Evolutionary conservation across 2,888 invertebrate species (phyloP).

Genomic region (Caradrina clavipalpis): DNA sequence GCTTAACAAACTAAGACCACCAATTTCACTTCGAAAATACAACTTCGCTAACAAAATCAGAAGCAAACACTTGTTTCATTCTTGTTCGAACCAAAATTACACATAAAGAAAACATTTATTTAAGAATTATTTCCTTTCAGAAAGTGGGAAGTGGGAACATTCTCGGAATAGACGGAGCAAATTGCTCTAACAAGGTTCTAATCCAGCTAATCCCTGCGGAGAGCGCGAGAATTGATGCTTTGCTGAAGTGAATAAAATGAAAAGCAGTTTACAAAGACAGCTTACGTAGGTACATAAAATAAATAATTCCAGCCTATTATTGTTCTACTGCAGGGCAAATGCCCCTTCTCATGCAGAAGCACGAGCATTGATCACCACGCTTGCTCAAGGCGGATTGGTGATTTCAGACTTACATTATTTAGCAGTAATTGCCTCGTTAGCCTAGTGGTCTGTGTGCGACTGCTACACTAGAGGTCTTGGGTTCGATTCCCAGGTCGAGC

Average conservation of each 20-base stretch:
- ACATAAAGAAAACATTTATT: constrained; percentile 51
- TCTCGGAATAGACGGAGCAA: constrained; percentile 39
- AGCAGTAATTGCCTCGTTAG: too few relatives aligned
- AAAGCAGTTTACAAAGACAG: constrained; percentile 37
- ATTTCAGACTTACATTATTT: too few relatives aligned
- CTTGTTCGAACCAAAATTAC: constrained; percentile 40
- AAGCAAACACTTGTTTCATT: constrained; percentile 49
- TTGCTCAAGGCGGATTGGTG: too few relatives aligned
- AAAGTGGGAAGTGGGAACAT: constrained; percentile 21
- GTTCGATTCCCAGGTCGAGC: too few relatives aligned
- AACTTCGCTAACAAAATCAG: constrained; percentile 41
- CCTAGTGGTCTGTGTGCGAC: too few relatives aligned
- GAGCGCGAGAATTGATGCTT: constrained; percentile 29
- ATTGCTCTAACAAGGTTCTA: constrained; percentile 56
- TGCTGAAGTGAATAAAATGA: constrained; percentile 45
- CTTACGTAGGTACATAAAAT: constrained; percentile 9
- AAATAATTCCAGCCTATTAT: too few relatives aligned
- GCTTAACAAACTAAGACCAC: constrained; percentile 31
- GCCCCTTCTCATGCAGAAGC: too few relatives aligned
- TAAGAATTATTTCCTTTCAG: constrained; percentile 43
- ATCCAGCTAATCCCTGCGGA: constrained; percentile 49
- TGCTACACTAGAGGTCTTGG: too few relatives aligned
- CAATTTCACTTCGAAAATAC: constrained; percentile 41
- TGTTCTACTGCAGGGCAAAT: too few relatives aligned
- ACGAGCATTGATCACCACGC: too few relatives aligned